phyloP scores from a whole-genome alignment of 2,113 vertebrate species.

The Ailuropoda melanoleuca region DNA sequence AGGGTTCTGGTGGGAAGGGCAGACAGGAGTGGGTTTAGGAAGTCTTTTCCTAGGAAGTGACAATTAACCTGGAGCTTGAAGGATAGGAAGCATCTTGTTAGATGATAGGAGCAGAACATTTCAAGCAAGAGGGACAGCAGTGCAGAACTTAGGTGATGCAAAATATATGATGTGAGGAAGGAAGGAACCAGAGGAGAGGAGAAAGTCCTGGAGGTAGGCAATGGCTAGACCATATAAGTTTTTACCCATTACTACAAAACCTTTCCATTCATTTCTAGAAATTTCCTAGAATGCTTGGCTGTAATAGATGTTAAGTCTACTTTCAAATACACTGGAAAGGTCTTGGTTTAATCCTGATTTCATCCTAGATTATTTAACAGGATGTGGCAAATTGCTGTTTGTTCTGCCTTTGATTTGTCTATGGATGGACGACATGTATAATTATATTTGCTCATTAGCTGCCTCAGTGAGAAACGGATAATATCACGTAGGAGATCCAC shows the following conservation, averaged over 20 bases:
- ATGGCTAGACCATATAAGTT: neutral
- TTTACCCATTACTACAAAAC: neutral
- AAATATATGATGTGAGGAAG: neutral
- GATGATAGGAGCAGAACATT: neutral
- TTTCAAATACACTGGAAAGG: neutral
- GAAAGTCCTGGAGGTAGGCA: neutral
- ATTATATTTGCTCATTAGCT: neutral
- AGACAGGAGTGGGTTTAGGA: neutral
- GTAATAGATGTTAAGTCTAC: neutral
- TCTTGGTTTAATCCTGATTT: neutral
- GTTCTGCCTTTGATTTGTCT: neutral
- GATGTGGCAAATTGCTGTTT: neutral
- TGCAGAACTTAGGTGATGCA: neutral
- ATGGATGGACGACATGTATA: neutral
- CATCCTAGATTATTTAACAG: neutral
- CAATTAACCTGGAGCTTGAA: neutral
- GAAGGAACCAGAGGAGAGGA: neutral
- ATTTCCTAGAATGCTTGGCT: neutral
- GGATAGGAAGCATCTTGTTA: neutral
- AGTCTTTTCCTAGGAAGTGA: neutral
- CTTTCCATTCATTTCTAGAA: neutral
- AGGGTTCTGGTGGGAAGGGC: neutral
- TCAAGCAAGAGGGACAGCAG: neutral
- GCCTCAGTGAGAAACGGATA: neutral
- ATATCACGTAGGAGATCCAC: too few relatives aligned